Evolutionary conservation across 1,140 invertebrate species (phyloP).

Genomic region (Pollicipes pollicipes): DNA sequence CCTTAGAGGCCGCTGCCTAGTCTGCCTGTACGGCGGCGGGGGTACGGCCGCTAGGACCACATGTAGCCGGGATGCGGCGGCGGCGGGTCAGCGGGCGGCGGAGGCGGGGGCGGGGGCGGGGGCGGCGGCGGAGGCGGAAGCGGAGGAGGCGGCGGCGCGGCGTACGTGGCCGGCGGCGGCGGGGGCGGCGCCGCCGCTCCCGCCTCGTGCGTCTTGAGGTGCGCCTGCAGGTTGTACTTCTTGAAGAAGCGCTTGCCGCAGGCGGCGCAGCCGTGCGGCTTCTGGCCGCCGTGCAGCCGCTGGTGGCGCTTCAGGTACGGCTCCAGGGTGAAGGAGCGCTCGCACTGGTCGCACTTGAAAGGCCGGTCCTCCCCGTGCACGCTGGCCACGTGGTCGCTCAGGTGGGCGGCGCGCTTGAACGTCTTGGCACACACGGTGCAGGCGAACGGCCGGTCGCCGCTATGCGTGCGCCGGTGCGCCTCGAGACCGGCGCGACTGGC

Average conservation of each 20-base stretch:
- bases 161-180: background rate
- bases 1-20: too few species aligned
- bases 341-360: constrained; percentile 12
- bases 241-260: constrained; percentile 16
- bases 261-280: constrained; percentile 13
- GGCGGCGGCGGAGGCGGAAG: too few species aligned
- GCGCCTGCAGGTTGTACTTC: constrained; percentile 14
- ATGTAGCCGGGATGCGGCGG: background rate
- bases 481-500: constrained; percentile 14
- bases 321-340: constrained; percentile 10
- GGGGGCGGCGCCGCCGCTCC: too few species aligned
- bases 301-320: constrained; percentile 13
- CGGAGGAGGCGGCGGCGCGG: too few species aligned
- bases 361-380: constrained; percentile 5
- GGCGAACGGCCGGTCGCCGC: constrained; percentile 19
- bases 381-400: constrained; percentile 3
- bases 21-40: too few species aligned
- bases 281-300: constrained; percentile 13
- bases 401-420: constrained; percentile 28
- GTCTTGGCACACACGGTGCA: constrained; percentile 32
- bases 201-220: background rate
- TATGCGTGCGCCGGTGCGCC: constrained; percentile 18
- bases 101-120: too few species aligned
- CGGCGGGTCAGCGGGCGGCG: too few species aligned
- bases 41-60: background rate